These are phyloP conservation scores for Platysternon megacephalum DNA, from an alignment of 2,113 vertebrate genomes.

Conservation along the genomic window DNA sequence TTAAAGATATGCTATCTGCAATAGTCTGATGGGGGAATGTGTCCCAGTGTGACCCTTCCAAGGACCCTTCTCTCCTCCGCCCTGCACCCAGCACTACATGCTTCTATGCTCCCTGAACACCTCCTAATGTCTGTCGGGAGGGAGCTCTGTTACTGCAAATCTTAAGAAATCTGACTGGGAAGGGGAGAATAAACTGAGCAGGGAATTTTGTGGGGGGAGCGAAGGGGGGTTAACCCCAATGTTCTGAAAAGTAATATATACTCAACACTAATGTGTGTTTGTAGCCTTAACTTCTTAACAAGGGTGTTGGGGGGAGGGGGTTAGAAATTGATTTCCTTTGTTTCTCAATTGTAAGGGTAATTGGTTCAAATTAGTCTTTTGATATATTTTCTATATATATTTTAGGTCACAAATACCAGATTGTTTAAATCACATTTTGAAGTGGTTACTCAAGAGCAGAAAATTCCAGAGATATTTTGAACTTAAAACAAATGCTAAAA, in stretches of 20 bases:
- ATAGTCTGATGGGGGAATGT: too few species aligned
- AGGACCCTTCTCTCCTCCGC: too few species aligned
- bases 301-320: not conserved
- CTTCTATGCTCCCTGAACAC: not conserved
- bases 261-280: not conserved
- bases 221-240: not conserved
- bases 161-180: not conserved
- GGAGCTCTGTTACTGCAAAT: not conserved
- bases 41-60: too few species aligned
- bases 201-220: not conserved
- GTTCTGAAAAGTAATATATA: not conserved
- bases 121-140: not conserved
- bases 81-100: too few species aligned
- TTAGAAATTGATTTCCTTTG: not conserved
- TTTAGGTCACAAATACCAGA: not conserved
- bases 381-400: not conserved
- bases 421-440: not conserved
- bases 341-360: not conserved
- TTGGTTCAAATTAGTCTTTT: not conserved
- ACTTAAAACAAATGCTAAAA: not conserved
- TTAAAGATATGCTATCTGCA: too few species aligned
- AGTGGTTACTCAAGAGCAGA: not conserved
- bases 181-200: not conserved
- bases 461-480: not conserved
- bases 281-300: not conserved